Evolutionary conservation across 2,113 vertebrate genomes (phyloP).

Genomic region (Pachypanchax playfairii): DNA sequence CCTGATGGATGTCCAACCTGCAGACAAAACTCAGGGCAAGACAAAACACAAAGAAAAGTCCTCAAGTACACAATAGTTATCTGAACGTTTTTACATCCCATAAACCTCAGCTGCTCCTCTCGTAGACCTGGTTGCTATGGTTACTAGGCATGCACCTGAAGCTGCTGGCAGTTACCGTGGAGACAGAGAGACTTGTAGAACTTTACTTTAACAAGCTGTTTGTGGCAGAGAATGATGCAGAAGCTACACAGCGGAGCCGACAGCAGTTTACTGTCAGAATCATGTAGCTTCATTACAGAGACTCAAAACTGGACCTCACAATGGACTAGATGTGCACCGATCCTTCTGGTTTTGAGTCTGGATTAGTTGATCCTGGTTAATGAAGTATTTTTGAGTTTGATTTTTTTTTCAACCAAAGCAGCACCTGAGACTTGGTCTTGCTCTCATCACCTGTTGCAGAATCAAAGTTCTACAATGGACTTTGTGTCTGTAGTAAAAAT

Average conservation of each 20-base stretch:
- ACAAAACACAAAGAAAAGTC: not conserved
- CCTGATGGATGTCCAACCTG: not conserved
- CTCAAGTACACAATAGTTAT: not conserved
- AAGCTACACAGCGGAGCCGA: too few relatives aligned
- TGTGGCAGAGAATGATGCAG: too few relatives aligned
- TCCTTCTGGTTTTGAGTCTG: too few relatives aligned
- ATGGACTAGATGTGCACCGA: too few relatives aligned
- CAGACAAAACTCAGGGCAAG: not conserved
- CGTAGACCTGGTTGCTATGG: slow-evolving; percentile 29
- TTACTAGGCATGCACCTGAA: slow-evolving; percentile 20
- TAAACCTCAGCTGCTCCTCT: slow-evolving; percentile 14
- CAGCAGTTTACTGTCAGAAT: too few relatives aligned
- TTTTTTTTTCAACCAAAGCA: too few relatives aligned
- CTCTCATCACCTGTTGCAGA: not conserved
- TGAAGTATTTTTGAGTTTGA: too few relatives aligned
- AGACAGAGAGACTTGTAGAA: slow-evolving; percentile 8
- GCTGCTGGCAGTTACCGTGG: slow-evolving; percentile 28
- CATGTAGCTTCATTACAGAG: too few relatives aligned
- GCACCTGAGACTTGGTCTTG: not conserved
- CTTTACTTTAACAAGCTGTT: slow-evolving; percentile 13
- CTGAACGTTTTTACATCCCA: slow-evolving; percentile 8
- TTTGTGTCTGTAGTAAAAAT: not conserved
- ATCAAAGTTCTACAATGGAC: not conserved
- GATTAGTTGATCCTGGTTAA: too few relatives aligned
- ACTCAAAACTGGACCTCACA: too few relatives aligned